Evolutionary conservation across 2,797 vertebrate genomes (phyloP).

Genomic region (Cichlasoma orientale): DNA sequence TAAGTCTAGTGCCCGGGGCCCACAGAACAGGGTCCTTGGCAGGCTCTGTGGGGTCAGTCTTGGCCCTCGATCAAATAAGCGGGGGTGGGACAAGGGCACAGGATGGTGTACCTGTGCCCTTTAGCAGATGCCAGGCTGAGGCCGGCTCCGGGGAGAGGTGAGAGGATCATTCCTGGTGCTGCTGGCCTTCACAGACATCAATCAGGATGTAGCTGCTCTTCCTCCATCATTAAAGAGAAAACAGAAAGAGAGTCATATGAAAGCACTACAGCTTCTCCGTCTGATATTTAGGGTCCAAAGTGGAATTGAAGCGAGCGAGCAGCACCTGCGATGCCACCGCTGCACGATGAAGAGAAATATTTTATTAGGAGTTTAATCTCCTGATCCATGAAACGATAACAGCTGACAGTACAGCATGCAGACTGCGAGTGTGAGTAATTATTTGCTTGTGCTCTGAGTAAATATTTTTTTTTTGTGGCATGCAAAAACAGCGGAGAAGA

Average conservation of each 20-base stretch:
- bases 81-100: constrained; percentile 69
- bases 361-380: constrained; percentile 18
- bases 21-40: constrained; percentile 69
- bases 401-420: constrained; percentile 4
- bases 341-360: constrained; percentile 4
- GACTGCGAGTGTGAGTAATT: neutral
- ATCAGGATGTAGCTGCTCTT: constrained; percentile 54
- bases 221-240: constrained; percentile 57
- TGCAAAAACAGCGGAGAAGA: neutral
- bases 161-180: constrained; percentile 62
- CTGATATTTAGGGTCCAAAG: neutral
- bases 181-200: constrained; percentile 63
- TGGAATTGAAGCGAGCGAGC: neutral
- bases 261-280: constrained; percentile 7
- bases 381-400: constrained; percentile 13
- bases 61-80: constrained; percentile 80
- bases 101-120: constrained; percentile 77
- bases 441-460: constrained; percentile 14
- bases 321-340: constrained; percentile 44
- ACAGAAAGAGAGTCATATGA: constrained; percentile 36
- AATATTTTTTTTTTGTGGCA: neutral
- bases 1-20: constrained; percentile 66
- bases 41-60: constrained; percentile 69
- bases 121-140: constrained; percentile 78
- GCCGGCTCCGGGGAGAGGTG: constrained; percentile 57